phyloP scores from a whole-genome alignment of 2,888 invertebrate species.

The Acanthococcus lagerstroemiae region DNA sequence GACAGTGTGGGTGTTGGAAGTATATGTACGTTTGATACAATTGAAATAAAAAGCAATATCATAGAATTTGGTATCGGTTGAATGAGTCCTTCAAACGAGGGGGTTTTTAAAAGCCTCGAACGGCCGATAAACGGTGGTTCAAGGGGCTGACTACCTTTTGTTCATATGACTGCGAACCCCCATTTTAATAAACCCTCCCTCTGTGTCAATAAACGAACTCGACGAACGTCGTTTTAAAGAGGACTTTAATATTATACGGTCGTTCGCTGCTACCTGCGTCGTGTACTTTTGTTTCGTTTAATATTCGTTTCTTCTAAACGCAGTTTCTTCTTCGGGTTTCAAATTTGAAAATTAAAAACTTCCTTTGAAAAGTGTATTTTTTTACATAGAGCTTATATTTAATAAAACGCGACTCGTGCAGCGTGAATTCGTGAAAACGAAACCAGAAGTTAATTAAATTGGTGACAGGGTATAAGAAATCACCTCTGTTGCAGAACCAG shows the following conservation, averaged over 20 bases:
- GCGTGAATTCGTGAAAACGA: too few species aligned
- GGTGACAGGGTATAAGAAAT: too few species aligned
- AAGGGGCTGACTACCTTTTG: slow-evolving; percentile 21
- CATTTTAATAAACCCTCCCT: slow-evolving; percentile 28
- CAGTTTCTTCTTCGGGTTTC: neutral
- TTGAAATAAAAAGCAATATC: slow-evolving; percentile 29
- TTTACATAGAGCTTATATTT: too few species aligned
- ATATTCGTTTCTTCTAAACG: neutral
- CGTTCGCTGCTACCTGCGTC: neutral
- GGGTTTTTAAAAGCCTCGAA: slow-evolving; percentile 25
- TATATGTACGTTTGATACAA: slow-evolving; percentile 16
- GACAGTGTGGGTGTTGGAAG: too few species aligned
- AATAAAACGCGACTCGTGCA: too few species aligned
- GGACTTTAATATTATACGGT: slow-evolving; percentile 23
- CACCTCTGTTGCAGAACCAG: too few species aligned
- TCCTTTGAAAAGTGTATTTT: too few species aligned
- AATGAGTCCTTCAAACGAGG: slow-evolving; percentile 26
- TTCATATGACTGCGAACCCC: slow-evolving; percentile 24
- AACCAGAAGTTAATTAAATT: too few species aligned
- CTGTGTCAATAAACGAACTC: slow-evolving; percentile 23
- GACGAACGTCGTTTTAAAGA: slow-evolving; percentile 23
- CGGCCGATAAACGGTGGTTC: slow-evolving; percentile 24
- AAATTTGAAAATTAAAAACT: slow-evolving; percentile 4
- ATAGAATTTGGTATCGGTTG: slow-evolving; percentile 29
- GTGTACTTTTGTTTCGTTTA: neutral